Conservation (phyloP, 2,797 vertebrate genomes). For the Miopithecus talapoin region DNA sequence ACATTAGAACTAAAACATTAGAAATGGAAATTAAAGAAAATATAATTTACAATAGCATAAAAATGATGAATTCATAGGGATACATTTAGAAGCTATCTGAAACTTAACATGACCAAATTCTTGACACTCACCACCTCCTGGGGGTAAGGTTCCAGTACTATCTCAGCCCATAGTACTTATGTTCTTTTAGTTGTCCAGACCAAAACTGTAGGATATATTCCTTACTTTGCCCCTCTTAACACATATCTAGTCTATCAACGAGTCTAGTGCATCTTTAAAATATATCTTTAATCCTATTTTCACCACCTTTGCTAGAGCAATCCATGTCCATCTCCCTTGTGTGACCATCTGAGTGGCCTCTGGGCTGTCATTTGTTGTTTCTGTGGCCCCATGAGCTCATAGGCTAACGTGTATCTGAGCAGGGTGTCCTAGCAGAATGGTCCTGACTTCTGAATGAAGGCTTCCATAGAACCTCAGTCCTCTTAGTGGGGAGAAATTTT, state of each 20-base stretch:
- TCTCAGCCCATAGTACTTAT: not conserved
- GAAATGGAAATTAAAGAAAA: not conserved
- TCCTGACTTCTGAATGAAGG: not conserved
- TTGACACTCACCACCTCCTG: not conserved
- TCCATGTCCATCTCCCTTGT: not conserved
- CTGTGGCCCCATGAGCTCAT: not conserved
- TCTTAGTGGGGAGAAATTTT: not conserved
- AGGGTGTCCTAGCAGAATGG: not conserved
- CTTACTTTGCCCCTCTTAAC: not conserved
- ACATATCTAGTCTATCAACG: not conserved
- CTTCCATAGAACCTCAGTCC: not conserved
- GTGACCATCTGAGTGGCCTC: not conserved
- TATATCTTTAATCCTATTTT: not conserved
- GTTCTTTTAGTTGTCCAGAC: not conserved
- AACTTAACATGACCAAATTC: not conserved
- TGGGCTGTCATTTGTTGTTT: not conserved
- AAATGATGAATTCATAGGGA: not conserved
- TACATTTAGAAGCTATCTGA: not conserved
- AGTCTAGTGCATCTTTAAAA: not conserved
- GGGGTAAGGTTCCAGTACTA: not conserved
- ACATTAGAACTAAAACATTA: not conserved
- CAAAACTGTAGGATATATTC: not conserved
- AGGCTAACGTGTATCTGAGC: not conserved
- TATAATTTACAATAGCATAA: not conserved
- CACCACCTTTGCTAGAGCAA: not conserved